phyloP scores from a whole-genome alignment of 2,797 vertebrate species.

The Chanos chanos region DNA sequence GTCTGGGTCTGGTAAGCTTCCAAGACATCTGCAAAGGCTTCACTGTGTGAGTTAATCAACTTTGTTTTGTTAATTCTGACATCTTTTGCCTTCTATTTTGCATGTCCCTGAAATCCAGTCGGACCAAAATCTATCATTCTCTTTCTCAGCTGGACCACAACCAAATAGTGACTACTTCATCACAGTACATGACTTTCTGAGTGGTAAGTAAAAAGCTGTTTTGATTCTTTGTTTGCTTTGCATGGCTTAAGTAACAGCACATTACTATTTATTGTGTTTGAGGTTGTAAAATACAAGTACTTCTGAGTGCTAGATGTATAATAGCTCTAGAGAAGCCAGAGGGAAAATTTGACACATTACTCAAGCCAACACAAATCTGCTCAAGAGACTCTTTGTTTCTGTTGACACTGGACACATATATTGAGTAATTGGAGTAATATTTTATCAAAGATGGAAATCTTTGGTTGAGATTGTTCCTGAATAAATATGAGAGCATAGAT shows the following conservation, averaged over 20 bases:
- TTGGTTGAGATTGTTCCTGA: conserved; percentile 53
- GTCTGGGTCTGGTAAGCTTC: conserved; percentile 52
- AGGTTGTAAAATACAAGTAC: conserved; percentile 57
- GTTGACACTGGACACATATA: conserved; percentile 52
- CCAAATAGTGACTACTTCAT: conserved; percentile 35
- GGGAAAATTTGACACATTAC: conserved; percentile 54
- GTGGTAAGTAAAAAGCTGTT: conserved; percentile 59
- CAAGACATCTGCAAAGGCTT: conserved; percentile 50
- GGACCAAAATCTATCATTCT: conserved; percentile 49
- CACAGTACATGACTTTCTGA: conserved; percentile 43
- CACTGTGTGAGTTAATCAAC: conserved; percentile 61
- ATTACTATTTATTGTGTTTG: conserved; percentile 67
- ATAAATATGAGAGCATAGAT: conserved; percentile 50
- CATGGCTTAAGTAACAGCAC: conserved; percentile 68
- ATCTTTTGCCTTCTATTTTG: conserved; percentile 57
- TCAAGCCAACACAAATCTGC: conserved; percentile 50
- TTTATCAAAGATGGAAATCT: conserved; percentile 50
- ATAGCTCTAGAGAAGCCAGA: conserved; percentile 57
- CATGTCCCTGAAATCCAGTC: conserved; percentile 60
- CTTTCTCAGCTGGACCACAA: conserved; percentile 35
- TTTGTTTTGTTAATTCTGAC: conserved; percentile 65
- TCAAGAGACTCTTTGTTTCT: conserved; percentile 36
- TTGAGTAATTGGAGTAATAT: too few species aligned
- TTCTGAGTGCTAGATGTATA: conserved; percentile 55
- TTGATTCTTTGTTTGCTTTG: conserved; percentile 67